Conservation (phyloP, 2,888 invertebrate genomes). For the Colostygia pectinataria region DNA sequence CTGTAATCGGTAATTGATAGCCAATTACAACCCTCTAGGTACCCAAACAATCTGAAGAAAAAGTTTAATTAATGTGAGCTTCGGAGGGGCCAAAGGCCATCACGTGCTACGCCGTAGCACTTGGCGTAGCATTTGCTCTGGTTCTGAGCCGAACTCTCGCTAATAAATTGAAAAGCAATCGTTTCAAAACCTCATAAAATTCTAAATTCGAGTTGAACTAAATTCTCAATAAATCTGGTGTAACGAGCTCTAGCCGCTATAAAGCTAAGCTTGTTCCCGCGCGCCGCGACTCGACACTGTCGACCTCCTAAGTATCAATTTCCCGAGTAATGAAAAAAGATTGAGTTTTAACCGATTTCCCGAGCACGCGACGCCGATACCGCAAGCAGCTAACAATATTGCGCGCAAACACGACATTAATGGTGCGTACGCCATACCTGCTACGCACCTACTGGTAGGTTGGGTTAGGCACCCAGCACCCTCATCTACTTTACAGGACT, state of each 20-base stretch:
- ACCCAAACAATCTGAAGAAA: neutral
- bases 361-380: constrained; percentile 21
- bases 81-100: neutral
- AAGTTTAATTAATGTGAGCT: neutral
- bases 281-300: neutral
- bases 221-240: constrained; percentile 5
- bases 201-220: constrained; percentile 4
- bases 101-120: constrained; percentile 1
- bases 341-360: constrained; percentile 18
- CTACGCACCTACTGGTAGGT: too few relatives aligned
- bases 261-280: neutral
- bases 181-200: neutral
- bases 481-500: too few relatives aligned
- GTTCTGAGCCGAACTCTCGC: neutral
- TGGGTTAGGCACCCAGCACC: too few relatives aligned
- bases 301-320: constrained; percentile 21
- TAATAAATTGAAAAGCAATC: constrained; percentile 1
- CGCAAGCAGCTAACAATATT: constrained; percentile 18
- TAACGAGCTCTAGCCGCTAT: neutral
- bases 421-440: neutral
- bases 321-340: constrained; percentile 24
- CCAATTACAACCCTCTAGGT: too few relatives aligned
- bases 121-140: neutral
- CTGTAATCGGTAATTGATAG: too few relatives aligned
- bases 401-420: constrained; percentile 20